Evolutionary conservation across 2,888 invertebrate species (phyloP), one percentile per base, ranked within the genome.

Genomic region (Pseudococcus jackbeardsleyi): DNA sequence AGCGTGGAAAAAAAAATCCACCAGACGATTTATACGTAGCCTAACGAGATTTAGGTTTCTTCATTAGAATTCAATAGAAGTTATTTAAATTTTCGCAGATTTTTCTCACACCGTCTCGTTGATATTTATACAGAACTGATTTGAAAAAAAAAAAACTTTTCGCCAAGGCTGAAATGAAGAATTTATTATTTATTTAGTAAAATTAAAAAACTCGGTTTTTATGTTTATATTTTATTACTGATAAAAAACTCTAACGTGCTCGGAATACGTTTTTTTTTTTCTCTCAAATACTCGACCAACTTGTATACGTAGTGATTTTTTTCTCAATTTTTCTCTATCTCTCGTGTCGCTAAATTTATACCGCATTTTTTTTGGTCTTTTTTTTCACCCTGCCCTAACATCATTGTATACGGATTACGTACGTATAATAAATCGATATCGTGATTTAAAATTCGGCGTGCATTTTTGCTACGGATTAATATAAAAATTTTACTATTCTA

Each of bases 181-280:
- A 19, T 82, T 82, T 19, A 82, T 82, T 82, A 82, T 82, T 82
- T 46, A 82, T 82, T 82, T 46, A 82, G 46, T 46, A 11, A 82
- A 82, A 82, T 82, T 46, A 46, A 82, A 82, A 82, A 82, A 82
- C 39, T 82, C n/a, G 19, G 79, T 46, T 82, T 50, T 82, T 46
- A 82, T 82, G 79, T 82, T 42, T 82, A 82, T 82, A 82, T 82
- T 82, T 82, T 82, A 82, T 82, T 82, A 82, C 42, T 46, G 79
- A 82, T 82, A 82, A 82, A 82, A 82, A 82, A 82, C 46, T 5
- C 39, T 82, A 82, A 82, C 79, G 79, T 82, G 79, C 39, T 82
- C 46, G 5, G 79, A 82, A 82, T 82, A 82, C 79, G 19, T 33
- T 33, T 42, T 72, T 72, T 72, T 72, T 72, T 72, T 33, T 3